A percentile compares a stretch with the other conserved stretches of the same genome.
These are phyloP conservation scores for Triplophysa yarkandensis DNA, from an alignment of 2,797 vertebrate species.

Conservation along the genomic window DNA sequence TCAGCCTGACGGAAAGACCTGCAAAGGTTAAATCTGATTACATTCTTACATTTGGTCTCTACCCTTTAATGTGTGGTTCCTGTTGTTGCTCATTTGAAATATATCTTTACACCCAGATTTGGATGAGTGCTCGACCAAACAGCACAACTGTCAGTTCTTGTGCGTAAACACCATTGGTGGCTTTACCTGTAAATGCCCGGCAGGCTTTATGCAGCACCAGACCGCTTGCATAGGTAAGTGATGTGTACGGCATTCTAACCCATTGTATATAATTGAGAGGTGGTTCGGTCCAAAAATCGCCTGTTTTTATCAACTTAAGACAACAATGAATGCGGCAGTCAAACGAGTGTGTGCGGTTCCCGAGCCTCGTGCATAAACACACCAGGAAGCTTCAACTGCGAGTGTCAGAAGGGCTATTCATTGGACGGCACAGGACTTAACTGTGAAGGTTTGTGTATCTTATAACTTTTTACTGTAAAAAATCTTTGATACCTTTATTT, in stretches of 20 bases:
- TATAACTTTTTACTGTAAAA: not conserved
- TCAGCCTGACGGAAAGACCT: constrained; percentile 90
- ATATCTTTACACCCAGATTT: constrained; percentile 67
- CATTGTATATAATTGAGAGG: constrained; percentile 19
- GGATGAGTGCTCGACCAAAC: constrained; percentile 82
- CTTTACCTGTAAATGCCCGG: constrained; percentile 82
- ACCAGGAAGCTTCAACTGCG: constrained; percentile 84
- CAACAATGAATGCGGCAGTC: constrained; percentile 79
- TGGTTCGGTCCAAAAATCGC: constrained; percentile 24
- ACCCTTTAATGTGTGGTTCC: not conserved
- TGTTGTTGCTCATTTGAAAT: not conserved
- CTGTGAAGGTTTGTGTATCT: constrained; percentile 81
- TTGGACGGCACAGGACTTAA: constrained; percentile 81
- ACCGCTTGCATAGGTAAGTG: constrained; percentile 80
- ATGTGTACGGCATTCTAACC: not conserved
- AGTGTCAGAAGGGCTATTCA: constrained; percentile 89
- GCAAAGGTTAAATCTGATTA: constrained; percentile 81
- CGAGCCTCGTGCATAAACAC: constrained; percentile 77
- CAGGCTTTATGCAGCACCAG: constrained; percentile 82
- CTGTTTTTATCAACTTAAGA: constrained; percentile 64
- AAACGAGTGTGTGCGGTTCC: constrained; percentile 74
- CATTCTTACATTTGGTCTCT: not conserved
- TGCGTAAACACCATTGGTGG: constrained; percentile 79
- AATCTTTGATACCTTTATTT: no score
- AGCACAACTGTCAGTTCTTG: constrained; percentile 86